Conservation (phyloP, 2,113 vertebrate genomes). For the Semicossyphus pulcher region DNA sequence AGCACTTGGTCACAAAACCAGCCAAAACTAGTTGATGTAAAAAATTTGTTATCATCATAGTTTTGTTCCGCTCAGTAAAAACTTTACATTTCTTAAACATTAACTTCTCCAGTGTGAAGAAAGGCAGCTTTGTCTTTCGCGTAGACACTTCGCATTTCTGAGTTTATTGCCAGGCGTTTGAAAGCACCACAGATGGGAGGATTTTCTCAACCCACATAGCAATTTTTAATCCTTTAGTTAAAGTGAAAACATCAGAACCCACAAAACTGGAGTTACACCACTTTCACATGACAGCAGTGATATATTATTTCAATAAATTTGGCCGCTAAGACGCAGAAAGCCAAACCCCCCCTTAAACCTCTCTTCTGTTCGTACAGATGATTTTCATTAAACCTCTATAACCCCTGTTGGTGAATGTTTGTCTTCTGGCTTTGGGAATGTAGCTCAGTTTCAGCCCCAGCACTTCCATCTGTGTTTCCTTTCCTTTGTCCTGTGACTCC, state of each 20-base stretch:
- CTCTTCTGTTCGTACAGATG: conserved; percentile 65
- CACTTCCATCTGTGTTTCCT: conserved; percentile 80
- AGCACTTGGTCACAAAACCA: background rate
- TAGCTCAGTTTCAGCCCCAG: conserved; percentile 70
- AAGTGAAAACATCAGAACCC: conserved; percentile 52
- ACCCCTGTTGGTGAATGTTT: conserved; percentile 69
- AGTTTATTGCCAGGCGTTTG: conserved; percentile 14
- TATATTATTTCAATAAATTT: conserved; percentile 56
- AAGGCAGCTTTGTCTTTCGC: conserved; percentile 16
- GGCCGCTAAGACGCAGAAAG: conserved; percentile 44
- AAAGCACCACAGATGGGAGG: conserved; percentile 18
- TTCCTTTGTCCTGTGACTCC: conserved; percentile 80
- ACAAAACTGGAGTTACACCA: conserved; percentile 35
- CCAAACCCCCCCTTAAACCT: conserved; percentile 10
- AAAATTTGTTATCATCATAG: too few relatives aligned
- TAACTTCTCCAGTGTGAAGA: background rate
- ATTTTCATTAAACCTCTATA: conserved; percentile 74
- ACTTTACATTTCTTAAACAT: background rate
- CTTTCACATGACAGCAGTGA: conserved; percentile 44
- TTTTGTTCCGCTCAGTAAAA: background rate
- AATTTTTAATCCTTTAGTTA: conserved; percentile 4
- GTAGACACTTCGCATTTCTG: background rate
- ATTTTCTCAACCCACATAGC: conserved; percentile 23
- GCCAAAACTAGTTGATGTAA: too few relatives aligned
- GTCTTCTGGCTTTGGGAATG: conserved; percentile 73